Base-by-base conservation (phyloP, 2,888 invertebrate species). In the Eupsilia transversa region DNA sequence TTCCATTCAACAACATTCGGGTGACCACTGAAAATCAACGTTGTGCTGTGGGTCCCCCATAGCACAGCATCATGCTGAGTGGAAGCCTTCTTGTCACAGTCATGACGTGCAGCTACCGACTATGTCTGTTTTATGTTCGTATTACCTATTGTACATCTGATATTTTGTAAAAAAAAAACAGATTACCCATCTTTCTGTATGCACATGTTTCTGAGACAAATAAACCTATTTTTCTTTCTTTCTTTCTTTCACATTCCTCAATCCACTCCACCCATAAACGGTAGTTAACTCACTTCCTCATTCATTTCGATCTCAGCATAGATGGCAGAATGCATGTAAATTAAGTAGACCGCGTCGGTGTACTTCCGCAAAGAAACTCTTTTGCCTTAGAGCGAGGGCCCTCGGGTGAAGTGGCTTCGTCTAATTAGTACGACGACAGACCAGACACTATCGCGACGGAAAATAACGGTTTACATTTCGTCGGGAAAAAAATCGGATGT, bases 351-450 rank as follows among this genome's bases (percentile, higher is more conserved):
- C 80, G 84, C 79, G 77, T 81, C 83, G 61, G 71, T 87, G 86
- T 84, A 76, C 77, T 84, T 57, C 54, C 65, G 85, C 87, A 88
- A 88, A 91, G 90, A 87, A 86, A 86, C 88, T 85, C 83, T 83
- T 82, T 89, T 78, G 86, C 79, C 90, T 90, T 82, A 82, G 72
- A 79, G 75, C 66, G 76, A 92, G 92, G 70, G 91, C 89, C 68
- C 90, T 92, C 84, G 78, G 73, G 74, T 86, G 68, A 83, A 91
- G 92, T 81, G 88, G 76, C 84, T 69, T 52, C 85, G 86, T 83
- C 92, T 92, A 92, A 92, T 92, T 92, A 92, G 92, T 87, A 85
- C 74, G 80, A 77, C 73, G 80, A 82, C 82, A 79, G 76, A 63
- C 72, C 67, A 85, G 75, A 82, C 77, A 74, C 80, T 83, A 80